phyloP scores from a whole-genome alignment of 2,888 invertebrate genomes.

The Brachypalpus laphriformis region DNA sequence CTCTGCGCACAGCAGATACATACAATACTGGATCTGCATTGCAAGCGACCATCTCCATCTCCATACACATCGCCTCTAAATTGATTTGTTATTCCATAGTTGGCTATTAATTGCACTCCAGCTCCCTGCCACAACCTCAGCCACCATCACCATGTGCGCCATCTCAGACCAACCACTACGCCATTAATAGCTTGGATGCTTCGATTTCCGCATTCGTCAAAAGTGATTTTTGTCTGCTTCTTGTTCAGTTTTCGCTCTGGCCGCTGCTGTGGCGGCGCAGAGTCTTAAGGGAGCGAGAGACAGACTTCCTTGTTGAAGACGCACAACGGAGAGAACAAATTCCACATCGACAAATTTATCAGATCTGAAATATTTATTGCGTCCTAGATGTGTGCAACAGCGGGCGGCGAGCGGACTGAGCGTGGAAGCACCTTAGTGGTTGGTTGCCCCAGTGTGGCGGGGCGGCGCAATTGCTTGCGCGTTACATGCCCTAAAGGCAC shows the following conservation, averaged over 20 bases:
- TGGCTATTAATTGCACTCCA: constrained; percentile 64
- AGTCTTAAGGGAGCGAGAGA: constrained; percentile 40
- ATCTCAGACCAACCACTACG: constrained; percentile 25
- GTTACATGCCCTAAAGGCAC: constrained; percentile 24
- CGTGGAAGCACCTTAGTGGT: neutral
- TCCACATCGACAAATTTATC: constrained; percentile 63
- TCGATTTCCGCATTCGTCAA: constrained; percentile 70
- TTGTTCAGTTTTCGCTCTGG: constrained; percentile 29
- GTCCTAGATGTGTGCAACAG: constrained; percentile 8
- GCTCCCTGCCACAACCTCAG: neutral
- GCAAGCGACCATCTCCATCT: constrained; percentile 9
- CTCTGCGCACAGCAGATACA: neutral
- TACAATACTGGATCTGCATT: neutral
- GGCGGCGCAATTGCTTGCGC: neutral
- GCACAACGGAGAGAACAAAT: constrained; percentile 41
- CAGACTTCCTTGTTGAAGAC: constrained; percentile 50
- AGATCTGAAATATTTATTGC: constrained; percentile 53
- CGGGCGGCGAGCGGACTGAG: neutral
- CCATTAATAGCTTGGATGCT: constrained; percentile 57
- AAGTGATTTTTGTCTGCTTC: constrained; percentile 64
- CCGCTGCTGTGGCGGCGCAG: neutral
- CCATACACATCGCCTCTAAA: constrained; percentile 37
- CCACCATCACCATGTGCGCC: neutral
- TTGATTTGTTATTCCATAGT: constrained; percentile 69
- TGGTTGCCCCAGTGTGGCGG: constrained; percentile 63